phyloP scores from a whole-genome alignment of 30 jellyfish, hydroid and myxozoan species.

The Cassiopea andromeda region DNA sequence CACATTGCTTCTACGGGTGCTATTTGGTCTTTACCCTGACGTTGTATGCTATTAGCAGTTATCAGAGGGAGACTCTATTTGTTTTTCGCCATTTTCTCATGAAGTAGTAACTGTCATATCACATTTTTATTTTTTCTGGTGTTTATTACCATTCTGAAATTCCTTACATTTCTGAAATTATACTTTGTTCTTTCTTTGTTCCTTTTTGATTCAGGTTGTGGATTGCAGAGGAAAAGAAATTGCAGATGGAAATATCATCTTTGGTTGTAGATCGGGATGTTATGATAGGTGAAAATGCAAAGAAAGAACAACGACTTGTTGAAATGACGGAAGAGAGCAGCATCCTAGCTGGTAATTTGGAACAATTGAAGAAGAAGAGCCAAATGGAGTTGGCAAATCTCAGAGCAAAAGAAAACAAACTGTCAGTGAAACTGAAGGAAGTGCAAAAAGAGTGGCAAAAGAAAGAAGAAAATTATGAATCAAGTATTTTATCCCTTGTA shows the following conservation, averaged over 20 bases:
- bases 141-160: too few relatives aligned
- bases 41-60: too few relatives aligned
- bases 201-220: conserved; percentile 27
- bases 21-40: too few relatives aligned
- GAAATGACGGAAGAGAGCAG: conserved; percentile 9
- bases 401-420: conserved; percentile 61
- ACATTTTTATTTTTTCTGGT: too few relatives aligned
- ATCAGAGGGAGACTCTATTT: too few relatives aligned
- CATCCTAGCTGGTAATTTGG: background rate
- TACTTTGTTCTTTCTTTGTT: background rate
- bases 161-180: too few relatives aligned
- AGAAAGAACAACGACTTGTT: background rate
- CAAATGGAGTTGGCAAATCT: conserved; percentile 45
- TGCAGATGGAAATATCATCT: conserved; percentile 13
- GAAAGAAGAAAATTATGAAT: conserved; percentile 62
- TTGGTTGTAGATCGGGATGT: conserved; percentile 1
- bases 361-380: conserved; percentile 5
- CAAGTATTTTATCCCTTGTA: conserved; percentile 52
- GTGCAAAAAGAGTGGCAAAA: conserved; percentile 56
- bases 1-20: too few relatives aligned
- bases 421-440: conserved; percentile 21
- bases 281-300: background rate
- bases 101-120: too few relatives aligned
- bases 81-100: too few relatives aligned
- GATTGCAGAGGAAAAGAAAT: conserved; percentile 4